Conservation (phyloP, 2,888 invertebrate genomes). For the Lacanobia wlatinum region DNA sequence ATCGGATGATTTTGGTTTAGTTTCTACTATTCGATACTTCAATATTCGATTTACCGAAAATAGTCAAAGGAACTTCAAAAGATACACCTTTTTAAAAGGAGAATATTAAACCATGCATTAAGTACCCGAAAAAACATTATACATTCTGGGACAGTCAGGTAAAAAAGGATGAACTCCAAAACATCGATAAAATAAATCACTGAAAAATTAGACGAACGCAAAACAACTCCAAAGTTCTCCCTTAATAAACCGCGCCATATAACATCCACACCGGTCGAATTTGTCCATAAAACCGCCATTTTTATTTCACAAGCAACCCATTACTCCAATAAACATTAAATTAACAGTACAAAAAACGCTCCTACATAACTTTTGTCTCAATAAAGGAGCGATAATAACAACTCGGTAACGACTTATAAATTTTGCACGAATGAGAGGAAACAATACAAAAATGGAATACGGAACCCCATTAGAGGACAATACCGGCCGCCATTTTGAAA, state of each 20-base stretch:
- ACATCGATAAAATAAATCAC: conserved; percentile 27
- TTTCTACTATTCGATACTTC: neutral
- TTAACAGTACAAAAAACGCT: conserved; percentile 60
- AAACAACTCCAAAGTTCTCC: conserved; percentile 26
- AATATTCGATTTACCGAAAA: neutral
- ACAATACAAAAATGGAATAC: conserved; percentile 67
- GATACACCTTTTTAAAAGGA: neutral
- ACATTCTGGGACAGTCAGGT: neutral
- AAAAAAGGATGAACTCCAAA: conserved; percentile 1
- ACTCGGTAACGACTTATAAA: conserved; percentile 66
- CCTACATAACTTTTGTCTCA: conserved; percentile 59
- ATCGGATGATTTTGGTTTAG: neutral
- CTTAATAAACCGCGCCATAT: conserved; percentile 35
- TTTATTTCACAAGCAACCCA: conserved; percentile 54
- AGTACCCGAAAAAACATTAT: neutral
- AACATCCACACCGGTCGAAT: conserved; percentile 48
- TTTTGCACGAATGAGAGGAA: conserved; percentile 60
- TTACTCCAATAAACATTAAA: conserved; percentile 59
- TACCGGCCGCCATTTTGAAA: conserved; percentile 70
- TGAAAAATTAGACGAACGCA: conserved; percentile 24
- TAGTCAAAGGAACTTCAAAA: too few species aligned
- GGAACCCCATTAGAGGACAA: conserved; percentile 73
- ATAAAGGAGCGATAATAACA: conserved; percentile 64
- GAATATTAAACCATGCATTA: neutral
- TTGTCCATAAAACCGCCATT: conserved; percentile 56